Conservation (phyloP, 2,888 invertebrate species). For the Melitaea athalia region DNA sequence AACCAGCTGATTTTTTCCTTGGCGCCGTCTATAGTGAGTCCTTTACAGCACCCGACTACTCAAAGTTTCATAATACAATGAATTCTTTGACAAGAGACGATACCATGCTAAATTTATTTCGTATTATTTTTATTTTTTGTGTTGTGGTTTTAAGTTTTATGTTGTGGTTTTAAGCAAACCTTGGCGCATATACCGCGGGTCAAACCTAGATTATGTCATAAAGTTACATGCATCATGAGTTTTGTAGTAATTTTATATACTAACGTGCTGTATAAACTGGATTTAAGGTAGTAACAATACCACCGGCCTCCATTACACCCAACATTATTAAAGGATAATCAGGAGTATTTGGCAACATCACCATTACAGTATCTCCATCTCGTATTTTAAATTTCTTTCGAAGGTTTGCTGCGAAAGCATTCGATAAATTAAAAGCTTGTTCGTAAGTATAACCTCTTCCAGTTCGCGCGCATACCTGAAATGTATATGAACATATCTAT, state of each 20-base stretch:
- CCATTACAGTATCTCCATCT: conserved; percentile 85
- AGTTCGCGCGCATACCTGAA: conserved; percentile 87
- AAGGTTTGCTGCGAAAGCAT: conserved; percentile 85
- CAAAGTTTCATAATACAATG: no score
- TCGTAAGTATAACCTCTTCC: conserved; percentile 88
- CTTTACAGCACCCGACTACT: no score
- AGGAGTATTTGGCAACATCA: conserved; percentile 89
- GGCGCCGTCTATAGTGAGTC: no score
- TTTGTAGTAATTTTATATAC: conserved; percentile 39
- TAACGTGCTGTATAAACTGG: conserved; percentile 87
- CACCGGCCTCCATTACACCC: conserved; percentile 86
- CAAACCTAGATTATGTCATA: no score
- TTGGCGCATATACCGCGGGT: no score
- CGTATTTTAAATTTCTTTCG: conserved; percentile 84
- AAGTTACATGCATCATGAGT: no score
- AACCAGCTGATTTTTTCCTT: no score
- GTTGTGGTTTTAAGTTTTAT: no score
- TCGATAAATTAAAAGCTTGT: conserved; percentile 84
- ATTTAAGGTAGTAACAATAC: conserved; percentile 87
- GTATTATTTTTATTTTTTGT: no score
- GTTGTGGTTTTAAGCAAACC: no score
- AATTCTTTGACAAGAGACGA: no score
- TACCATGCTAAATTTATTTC: no score
- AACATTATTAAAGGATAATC: conserved; percentile 86
- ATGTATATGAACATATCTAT: conserved; percentile 22